Evolutionary conservation across 2,888 invertebrate species (phyloP), one percentile per base, ranked within the genome.

Genomic region (Acanthosepion lycidas): DNA sequence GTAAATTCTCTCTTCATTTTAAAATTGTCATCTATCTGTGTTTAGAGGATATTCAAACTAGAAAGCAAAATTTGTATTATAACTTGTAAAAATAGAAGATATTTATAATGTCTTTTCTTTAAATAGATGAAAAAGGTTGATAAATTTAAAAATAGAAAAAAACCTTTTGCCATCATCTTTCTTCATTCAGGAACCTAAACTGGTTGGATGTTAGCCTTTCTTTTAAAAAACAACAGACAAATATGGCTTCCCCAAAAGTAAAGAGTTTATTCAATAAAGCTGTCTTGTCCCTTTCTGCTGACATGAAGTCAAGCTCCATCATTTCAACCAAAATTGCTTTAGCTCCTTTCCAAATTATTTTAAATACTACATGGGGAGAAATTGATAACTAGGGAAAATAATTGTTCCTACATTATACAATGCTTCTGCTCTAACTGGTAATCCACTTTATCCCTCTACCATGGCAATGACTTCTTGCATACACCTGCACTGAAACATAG

Each of bases 371-470:
- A 78, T 33, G 78, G n/a, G 42, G 9, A 78, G 15, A n/a, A 78
- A 78, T n/a, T 78, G 78, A n/a, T 15, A 78, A 78, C n/a, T 78
- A 78, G n/a, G 20, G 59, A 59, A 59, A 59, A 59, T 59, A 78
- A n/a, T 78, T 78, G n/a, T n/a, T 78, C 78, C 78, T 78, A 78
- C 33, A n/a, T 78, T 33, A 59, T 59, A 59, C 23, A 78, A 78
- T 78, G 78, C n/a, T 33, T 78, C 78, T n/a, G n/a, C 18, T 33
- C 78, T 78, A 78, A 78, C 78, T n/a, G 78, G 78, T 78, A 78
- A 78, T 78, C 78, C 78, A n/a, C 78, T 78, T 78, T 78, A 78
- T 78, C 78, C 78, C 78, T 78, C 78, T 78, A 78, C 78, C 78
- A 78, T 78, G 78, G 78, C 78, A 78, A 15, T n/a, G 78, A 78